Base-by-base conservation (phyloP, 2,888 invertebrate species). In the Cheilosia impressa region DNA sequence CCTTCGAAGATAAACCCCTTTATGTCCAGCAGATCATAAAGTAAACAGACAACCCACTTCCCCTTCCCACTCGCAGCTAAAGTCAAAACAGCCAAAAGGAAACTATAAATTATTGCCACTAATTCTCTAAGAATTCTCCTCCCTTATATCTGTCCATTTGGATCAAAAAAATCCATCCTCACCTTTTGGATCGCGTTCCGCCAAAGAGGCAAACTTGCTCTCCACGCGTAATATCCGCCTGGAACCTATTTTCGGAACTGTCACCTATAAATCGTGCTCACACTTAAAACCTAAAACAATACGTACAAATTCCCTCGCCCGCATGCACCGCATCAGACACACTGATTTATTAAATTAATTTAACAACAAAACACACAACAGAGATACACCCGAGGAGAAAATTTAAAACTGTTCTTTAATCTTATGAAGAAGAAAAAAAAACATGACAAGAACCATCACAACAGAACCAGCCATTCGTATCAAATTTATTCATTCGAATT, bases 331-430 rank as follows among this genome's bases (percentile, higher is more conserved):
- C 17, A 27, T 55, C 24, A 27, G 24, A 15, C 24, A 65, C 58
- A 50, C 34, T 71, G 78, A 78, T 78, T 78, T 78, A 78, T 78
- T 65, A 65, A 71, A 58, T 65, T 50, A n/a, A 60, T 77, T 62
- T 53, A 69, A 50, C 58, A 50, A 60, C 38, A 34, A 15, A 43
- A 34, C 31, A 22, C 52, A 60, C 52, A 52, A 34, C 38, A 19
- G n/a, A 6, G 27, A 43, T 53, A 41, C 53, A 53, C 10, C 50
- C 19, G 13, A 45, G 34, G 10, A 47, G 62, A 22, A 31, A 65
- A 41, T 47, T 75, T 75, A 66, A 65, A 75, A 75, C 65, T 73
- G 55, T 24, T 22, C 65, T 65, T 57, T 34, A 45, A 38, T 66
- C 27, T 65, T 15, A 17, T 9, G 7, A 31, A 19, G 13, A 47